A percentile compares a stretch with the other conserved stretches of the same genome.
Evolutionary conservation across 2,888 invertebrate genomes (phyloP).

Genomic region (Agrochola lota): DNA sequence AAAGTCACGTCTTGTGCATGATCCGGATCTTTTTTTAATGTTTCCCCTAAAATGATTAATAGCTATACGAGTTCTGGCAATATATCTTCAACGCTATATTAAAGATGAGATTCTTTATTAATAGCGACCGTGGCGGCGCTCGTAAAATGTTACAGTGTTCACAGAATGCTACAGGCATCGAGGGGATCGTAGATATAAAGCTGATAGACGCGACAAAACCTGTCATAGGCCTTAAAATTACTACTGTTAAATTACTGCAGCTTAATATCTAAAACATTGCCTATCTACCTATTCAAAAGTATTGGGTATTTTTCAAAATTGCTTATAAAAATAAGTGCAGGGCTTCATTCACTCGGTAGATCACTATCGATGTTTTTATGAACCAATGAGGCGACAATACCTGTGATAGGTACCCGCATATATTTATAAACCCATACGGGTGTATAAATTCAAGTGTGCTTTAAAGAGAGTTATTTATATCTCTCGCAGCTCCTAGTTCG

Average conservation of each 20-base stretch:
- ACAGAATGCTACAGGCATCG: slow-evolving; percentile 24
- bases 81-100: slow-evolving; percentile 20
- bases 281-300: not conserved
- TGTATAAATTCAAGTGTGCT: not conserved
- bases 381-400: not conserved
- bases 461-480: slow-evolving; percentile 21
- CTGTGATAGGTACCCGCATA: not conserved
- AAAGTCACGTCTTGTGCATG: no score
- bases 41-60: not conserved
- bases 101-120: slow-evolving; percentile 47
- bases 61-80: not conserved
- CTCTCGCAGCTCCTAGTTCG: slow-evolving; percentile 3
- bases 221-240: not conserved
- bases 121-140: slow-evolving; percentile 31
- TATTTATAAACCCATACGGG: not conserved
- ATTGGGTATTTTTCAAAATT: not conserved
- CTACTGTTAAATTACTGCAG: not conserved
- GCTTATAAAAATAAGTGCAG: not conserved
- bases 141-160: slow-evolving; percentile 55
- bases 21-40: no score
- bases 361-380: not conserved
- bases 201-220: not conserved
- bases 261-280: not conserved
- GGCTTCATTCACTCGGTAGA: not conserved
- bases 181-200: slow-evolving; percentile 26